These are phyloP conservation scores for Catamblyrhynchus diadema DNA, from an alignment of 2,797 vertebrate species.

Conservation along the genomic window DNA sequence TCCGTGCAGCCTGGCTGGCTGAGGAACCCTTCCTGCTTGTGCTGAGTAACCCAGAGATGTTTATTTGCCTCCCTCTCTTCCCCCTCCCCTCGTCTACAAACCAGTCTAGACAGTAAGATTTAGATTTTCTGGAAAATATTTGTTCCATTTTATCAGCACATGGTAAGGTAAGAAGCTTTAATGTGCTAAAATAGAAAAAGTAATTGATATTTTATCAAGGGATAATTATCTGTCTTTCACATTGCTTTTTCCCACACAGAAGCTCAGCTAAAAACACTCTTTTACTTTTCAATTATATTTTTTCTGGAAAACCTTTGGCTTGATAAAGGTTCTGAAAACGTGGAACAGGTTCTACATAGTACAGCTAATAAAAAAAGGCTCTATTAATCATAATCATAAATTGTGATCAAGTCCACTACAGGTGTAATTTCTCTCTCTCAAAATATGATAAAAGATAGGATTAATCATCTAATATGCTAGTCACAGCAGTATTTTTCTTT, in stretches of 20 bases:
- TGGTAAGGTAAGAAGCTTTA: neutral
- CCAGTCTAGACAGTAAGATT: neutral
- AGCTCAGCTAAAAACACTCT: neutral
- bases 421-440: slow-evolving; percentile 3
- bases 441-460: slow-evolving; percentile 8
- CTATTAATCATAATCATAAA: slow-evolving; percentile 31
- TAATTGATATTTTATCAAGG: slow-evolving; percentile 23
- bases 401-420: neutral
- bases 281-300: neutral
- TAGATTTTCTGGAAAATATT: neutral
- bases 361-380: neutral
- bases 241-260: neutral
- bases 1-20: fast-evolving
- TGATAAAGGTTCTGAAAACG: neutral
- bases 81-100: neutral
- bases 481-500: neutral
- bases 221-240: slow-evolving; percentile 18
- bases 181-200: neutral
- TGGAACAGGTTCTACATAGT: neutral
- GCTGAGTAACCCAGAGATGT: neutral
- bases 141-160: neutral
- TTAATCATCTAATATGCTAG: neutral
- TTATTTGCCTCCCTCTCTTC: neutral
- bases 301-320: neutral
- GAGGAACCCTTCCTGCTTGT: neutral